Percentiles rank a stretch among this genome's conserved stretches.
Conservation (phyloP, 2,797 vertebrate genomes). For the Philypnodon macrostomus region DNA sequence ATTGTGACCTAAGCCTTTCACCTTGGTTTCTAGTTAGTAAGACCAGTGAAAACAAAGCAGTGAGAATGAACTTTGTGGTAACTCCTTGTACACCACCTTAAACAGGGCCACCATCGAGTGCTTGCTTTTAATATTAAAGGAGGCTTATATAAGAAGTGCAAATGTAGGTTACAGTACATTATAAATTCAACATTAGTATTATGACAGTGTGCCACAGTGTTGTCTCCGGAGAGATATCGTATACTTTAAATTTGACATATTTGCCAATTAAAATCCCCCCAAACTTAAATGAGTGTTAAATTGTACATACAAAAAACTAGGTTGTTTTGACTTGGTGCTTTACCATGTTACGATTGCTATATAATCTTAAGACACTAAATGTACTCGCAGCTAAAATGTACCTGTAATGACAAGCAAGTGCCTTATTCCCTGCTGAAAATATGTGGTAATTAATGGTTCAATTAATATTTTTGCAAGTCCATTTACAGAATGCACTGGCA, state of each 20-base stretch:
- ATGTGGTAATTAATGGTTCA: no score
- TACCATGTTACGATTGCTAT: neutral
- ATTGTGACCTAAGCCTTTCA: no score
- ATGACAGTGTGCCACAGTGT: conserved; percentile 13
- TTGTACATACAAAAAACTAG: no score
- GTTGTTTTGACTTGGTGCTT: neutral
- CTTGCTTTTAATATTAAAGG: conserved; percentile 3
- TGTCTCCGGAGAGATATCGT: neutral
- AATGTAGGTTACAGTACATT: conserved; percentile 12
- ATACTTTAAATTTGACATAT: neutral
- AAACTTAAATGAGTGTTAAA: no score
- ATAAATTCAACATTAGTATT: conserved; percentile 18
- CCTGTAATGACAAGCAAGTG: neutral
- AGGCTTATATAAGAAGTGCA: conserved; percentile 7
- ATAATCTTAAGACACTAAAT: no score
- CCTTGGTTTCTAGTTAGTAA: no score
- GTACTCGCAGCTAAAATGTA: neutral
- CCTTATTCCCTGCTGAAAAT: no score
- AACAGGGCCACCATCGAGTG: conserved; percentile 8
- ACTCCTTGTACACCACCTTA: conserved; percentile 14
- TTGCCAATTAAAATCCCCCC: conserved; percentile 5
- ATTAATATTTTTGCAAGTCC: no score
- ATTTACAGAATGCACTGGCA: no score
- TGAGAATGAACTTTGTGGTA: neutral
- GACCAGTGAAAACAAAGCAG: conserved; percentile 3